These are phyloP conservation scores for Tarsius wallacei DNA, from an alignment of 2,797 vertebrate species.

Conservation along the genomic window DNA sequence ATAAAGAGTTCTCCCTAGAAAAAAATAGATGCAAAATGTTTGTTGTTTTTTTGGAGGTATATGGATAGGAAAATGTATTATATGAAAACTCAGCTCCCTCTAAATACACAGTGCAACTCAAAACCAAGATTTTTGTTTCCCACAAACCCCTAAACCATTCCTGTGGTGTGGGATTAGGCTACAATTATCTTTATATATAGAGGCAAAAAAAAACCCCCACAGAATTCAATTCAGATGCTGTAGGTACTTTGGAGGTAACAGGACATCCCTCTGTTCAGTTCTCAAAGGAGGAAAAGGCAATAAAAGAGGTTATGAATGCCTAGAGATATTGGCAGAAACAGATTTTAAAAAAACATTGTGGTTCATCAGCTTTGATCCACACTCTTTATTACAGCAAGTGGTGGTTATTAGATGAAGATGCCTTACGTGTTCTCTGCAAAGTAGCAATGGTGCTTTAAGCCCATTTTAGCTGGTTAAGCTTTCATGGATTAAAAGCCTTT, in stretches of 20 bases:
- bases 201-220: background rate
- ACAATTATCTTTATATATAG: background rate
- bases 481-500: constrained; percentile 81
- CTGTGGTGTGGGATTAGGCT: background rate
- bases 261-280: background rate
- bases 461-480: constrained; percentile 53
- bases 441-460: background rate
- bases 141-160: background rate
- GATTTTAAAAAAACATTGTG: background rate
- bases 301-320: background rate
- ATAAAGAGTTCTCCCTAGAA: background rate
- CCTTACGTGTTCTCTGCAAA: fast-evolving
- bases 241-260: background rate
- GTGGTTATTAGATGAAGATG: constrained; percentile 9
- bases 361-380: constrained; percentile 54
- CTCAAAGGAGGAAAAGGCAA: background rate
- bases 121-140: background rate
- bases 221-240: background rate
- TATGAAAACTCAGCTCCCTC: background rate
- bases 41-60: background rate
- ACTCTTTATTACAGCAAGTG: constrained; percentile 35
- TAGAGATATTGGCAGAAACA: background rate
- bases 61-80: background rate
- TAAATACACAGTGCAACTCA: background rate
- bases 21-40: background rate